Conservation (phyloP, 2,797 vertebrate genomes). For the Micromesistius poutassou region DNA sequence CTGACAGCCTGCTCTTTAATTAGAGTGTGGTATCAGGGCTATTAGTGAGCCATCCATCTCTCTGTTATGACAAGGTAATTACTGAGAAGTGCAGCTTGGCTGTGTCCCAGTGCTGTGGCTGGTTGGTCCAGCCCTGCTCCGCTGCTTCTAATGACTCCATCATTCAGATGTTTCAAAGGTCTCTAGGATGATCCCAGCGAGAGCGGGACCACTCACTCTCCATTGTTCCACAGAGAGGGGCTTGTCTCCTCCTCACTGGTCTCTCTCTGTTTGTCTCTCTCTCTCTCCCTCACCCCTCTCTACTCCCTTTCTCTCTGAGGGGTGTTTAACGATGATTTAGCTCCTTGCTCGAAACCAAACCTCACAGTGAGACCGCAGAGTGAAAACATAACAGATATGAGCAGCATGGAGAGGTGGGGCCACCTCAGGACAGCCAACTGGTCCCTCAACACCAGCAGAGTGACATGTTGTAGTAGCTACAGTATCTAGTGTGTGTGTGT, state of each 20-base stretch:
- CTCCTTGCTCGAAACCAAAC: constrained; percentile 10
- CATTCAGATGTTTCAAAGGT: constrained; percentile 43
- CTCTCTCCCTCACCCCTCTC: neutral
- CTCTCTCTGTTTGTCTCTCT: neutral
- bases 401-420: constrained; percentile 23
- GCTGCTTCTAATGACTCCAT: constrained; percentile 40
- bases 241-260: constrained; percentile 42
- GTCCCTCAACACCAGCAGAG: constrained; percentile 4
- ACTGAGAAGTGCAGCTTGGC: constrained; percentile 64
- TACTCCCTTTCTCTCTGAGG: neutral
- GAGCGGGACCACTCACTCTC: neutral
- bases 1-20: constrained; percentile 26
- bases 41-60: constrained; percentile 60
- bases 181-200: neutral
- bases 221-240: constrained; percentile 25
- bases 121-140: constrained; percentile 53
- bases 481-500: constrained; percentile 2
- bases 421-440: constrained; percentile 13
- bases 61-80: constrained; percentile 69
- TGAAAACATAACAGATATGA: constrained; percentile 30
- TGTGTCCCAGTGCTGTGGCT: constrained; percentile 60
- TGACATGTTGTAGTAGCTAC: neutral
- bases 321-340: constrained; percentile 30
- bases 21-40: constrained; percentile 22
- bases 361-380: constrained; percentile 33